Evolutionary conservation across 2,797 vertebrate species (phyloP).

Genomic region (Acanthornis magna): DNA sequence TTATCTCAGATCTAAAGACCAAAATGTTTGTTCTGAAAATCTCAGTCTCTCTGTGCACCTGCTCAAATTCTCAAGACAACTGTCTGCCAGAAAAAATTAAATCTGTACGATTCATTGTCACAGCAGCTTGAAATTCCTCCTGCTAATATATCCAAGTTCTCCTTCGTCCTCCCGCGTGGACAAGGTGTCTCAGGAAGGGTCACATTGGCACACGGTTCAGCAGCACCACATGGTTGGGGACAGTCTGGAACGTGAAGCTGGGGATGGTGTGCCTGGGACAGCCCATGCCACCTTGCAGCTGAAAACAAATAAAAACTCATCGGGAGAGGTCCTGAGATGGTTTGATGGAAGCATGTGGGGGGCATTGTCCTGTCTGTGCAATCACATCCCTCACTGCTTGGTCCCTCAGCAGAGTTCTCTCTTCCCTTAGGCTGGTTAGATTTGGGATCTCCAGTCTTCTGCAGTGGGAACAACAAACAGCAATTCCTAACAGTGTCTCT

Average conservation of each 20-base stretch:
- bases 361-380: neutral
- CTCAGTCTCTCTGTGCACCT: neutral
- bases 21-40: neutral
- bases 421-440: neutral
- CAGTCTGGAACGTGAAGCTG: neutral
- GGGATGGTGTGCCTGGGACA: neutral
- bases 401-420: neutral
- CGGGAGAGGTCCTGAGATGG: neutral
- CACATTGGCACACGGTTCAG: accelerated
- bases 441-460: neutral
- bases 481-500: neutral
- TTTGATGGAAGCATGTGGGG: neutral
- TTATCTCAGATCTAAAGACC: neutral
- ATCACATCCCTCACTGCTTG: accelerated
- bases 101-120: neutral
- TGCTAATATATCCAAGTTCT: neutral
- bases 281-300: neutral
- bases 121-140: neutral
- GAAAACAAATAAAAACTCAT: neutral
- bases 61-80: neutral
- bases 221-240: accelerated
- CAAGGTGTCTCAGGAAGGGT: accelerated
- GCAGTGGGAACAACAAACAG: neutral
- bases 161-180: accelerated
- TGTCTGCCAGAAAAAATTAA: neutral